Base-by-base conservation (phyloP, 2,113 vertebrate genomes). In the Rhagologus leucostigma region DNA sequence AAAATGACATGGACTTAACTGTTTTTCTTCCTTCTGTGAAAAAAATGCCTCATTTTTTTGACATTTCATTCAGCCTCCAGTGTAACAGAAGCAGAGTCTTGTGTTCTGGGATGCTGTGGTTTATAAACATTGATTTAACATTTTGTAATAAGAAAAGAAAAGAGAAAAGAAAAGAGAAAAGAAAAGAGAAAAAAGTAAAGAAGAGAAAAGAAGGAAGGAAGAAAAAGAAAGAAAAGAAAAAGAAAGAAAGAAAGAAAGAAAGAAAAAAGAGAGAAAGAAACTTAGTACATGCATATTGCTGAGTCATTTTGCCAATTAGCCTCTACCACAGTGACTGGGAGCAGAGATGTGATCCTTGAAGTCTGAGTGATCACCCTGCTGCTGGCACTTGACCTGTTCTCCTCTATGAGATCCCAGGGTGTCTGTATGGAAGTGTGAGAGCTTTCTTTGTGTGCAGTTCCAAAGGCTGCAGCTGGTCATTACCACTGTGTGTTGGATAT, bases 401-500 rank as follows among this genome's bases (percentile, higher is more conserved):
- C 1, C 0, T 63, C 17, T 73, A 9, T 57, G 85, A 80, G 57
- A 80, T 49, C 16, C 32, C 42, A 64, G 30, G 13, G 22, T 29
- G 22, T 73, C 67, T 7, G 1, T 23, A 7, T 24, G 46, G 59
- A 73, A 79, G 24, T 3, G 1, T 0, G 7, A 77, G 49, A 78
- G 23, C 53, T 71, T 83, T 18, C 46, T 85, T 55, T 85, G 46
- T 42, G 30, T 62, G 44, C 32, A 44, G 17, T 64, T 71, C 27
- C 22, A 64, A 69, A 65, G 1, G 1, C 37, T 69, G 24, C 37
- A 80, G 21, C 37, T 76, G 44, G 37, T 56, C 47, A 27, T 82
- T 71, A 39, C 42, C 0, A 0, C 26, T 6, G 1, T 39, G 8
- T 37, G 8, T 23, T 64, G 49, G 42, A 18, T 64, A 42, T 50